Evolutionary conservation across 2,113 vertebrate genomes (phyloP).

Genomic region (Sebastes fasciatus): DNA sequence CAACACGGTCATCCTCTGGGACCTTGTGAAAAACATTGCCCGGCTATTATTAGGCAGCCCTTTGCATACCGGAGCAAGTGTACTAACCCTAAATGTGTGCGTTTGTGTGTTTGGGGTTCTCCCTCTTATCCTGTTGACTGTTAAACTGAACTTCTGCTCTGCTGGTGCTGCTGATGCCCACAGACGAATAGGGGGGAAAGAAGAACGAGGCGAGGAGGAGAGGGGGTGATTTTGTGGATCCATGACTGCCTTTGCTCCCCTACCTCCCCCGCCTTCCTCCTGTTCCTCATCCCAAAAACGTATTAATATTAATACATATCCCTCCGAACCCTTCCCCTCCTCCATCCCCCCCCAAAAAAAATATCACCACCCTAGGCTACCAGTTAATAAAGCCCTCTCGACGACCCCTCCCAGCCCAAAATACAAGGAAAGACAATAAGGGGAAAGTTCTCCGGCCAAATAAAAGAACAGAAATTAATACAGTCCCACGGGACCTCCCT

Average conservation of each 20-base stretch:
- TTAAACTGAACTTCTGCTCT: constrained; percentile 70
- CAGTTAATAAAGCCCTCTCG: constrained; percentile 86
- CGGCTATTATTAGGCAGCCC: constrained; percentile 75
- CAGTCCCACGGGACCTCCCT: constrained; percentile 75
- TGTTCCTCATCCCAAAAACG: constrained; percentile 63
- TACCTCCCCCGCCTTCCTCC: background rate
- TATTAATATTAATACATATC: constrained; percentile 83
- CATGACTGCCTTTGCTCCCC: constrained; percentile 62
- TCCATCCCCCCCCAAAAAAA: constrained; percentile 42
- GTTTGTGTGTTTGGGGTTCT: constrained; percentile 51
- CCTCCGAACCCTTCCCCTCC: constrained; percentile 46
- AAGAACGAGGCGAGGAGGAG: background rate
- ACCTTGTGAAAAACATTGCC: constrained; percentile 72
- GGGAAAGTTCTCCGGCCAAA: constrained; percentile 75
- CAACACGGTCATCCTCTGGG: constrained; percentile 45
- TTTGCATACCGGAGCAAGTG: constrained; percentile 71
- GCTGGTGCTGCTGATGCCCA: background rate
- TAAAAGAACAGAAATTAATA: constrained; percentile 82
- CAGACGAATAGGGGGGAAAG: background rate
- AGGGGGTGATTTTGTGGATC: constrained; percentile 68
- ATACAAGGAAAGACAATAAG: constrained; percentile 74
- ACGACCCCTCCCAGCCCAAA: constrained; percentile 64
- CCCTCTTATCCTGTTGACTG: constrained; percentile 67
- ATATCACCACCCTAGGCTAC: constrained; percentile 82
- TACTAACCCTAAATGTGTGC: constrained; percentile 42